Base-by-base conservation (phyloP, 2,888 invertebrate species). In the Aphidius colemani region DNA sequence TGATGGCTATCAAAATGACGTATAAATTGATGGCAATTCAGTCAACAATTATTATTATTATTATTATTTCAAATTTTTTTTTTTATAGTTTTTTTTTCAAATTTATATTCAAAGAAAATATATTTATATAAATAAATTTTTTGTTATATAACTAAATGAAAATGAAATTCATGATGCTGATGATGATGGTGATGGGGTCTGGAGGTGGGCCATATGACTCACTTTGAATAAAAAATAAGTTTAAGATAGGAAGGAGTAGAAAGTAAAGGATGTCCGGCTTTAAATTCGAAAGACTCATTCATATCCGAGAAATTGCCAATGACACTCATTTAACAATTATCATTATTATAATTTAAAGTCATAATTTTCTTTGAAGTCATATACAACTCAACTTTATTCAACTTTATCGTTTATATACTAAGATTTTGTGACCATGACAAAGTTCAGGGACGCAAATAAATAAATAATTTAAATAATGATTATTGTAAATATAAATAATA, bases 201-300 rank as follows among this genome's bases (percentile, higher is more conserved):
- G 30, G 30, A 30, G 30, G 30, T 30, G 30, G 30, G 30, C 30
- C 30, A 30, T 5, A 30, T 30, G 30, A 30, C 30, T 30, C 30
- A 30, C 5, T 30, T 57, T 40, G 10, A 11, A 11, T 13, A 48
- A 48, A 11, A 46, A 57, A 45, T 45, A 7, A 39, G 7, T 30
- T 30, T 7, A 39, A 11, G 18, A n/a, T 53, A 53, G 39, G 39
- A 53, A 18, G 45, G 39, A 46, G 18, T 30, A 44, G 10, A 30
- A 39, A 39, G 18, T 18, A 43, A 44, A 46, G 57, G 57, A 57
- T 57, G 46, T 57, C 57, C 57, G 57, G 45, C 39, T 18, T 40
- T 30, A 30, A 40, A 39, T 10, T 30, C 39, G 39, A 30, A 11
- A 57, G 39, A 57, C 30, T 57, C 57, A 57, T 57, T 57, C 57